Evolutionary conservation across 2,888 invertebrate genomes (phyloP), one percentile per base, ranked within the genome.

Genomic region (Melanargia galathea): DNA sequence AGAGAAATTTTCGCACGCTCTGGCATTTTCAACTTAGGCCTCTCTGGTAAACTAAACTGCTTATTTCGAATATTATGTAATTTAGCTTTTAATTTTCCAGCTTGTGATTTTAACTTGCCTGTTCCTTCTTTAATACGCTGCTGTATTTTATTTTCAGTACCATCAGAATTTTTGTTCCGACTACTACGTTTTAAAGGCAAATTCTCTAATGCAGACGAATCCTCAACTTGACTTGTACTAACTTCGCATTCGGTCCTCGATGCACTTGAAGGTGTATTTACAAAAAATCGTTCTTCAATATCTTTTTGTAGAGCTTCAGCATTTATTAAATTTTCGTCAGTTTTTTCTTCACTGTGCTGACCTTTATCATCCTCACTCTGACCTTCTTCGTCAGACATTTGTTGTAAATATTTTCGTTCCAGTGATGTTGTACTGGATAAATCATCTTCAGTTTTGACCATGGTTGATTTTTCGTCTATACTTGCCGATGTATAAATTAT

Each of bases 41-140:
- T 84, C 26, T 93, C 92, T 13, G 94, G 93, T 69, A 94, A 80
- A 66, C 87, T 92, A 48, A 93, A 91, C 75, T 93, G 93, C 49
- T 93, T 92, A 70, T 93, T 90, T 77, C 94, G 93, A 6, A 94
- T 93, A 66, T 87, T 93, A 75, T 93, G 93, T 62, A 95, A 78
- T 78, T 94, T 94, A 0, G 93, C 93, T 79, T 94, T 94, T 30
- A 97, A 80, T 82, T 94, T 95, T 30, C 94, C 95, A 16, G 96
- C 95, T 79, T 96, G 95, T 43, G 88, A 92, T 72, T 93, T 94
- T 54, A 96, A 74, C 70, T 94, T 94, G 38, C 94, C 95, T 3
- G 96, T 95, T 69, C 96, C 94, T 68, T 92, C 93, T 69, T 92
- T 93, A 30, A 96, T 81, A 16, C 94, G 93, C 70, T 95, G 93